A percentile compares a stretch with the other conserved stretches of the same genome.
Conservation (phyloP, 2,797 vertebrate genomes). For the Mus caroli region DNA sequence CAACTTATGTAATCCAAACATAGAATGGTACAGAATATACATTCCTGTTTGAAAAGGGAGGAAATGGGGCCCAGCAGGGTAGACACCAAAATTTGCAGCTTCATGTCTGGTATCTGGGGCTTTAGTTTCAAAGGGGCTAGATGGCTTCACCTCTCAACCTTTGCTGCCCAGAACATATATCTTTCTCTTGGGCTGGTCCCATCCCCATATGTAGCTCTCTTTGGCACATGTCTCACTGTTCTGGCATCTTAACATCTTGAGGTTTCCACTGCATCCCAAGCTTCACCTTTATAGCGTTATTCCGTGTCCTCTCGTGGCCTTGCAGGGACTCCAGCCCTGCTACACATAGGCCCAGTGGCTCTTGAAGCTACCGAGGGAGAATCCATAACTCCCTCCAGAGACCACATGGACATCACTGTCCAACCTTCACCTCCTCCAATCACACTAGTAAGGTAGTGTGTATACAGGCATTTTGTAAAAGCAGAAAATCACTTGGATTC, state of each 20-base stretch:
- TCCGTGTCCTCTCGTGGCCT: neutral
- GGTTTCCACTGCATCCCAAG: too few relatives aligned
- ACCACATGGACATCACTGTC: too few relatives aligned
- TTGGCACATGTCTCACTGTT: neutral
- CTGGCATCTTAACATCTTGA: neutral
- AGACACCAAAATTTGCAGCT: neutral
- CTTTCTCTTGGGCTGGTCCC: neutral
- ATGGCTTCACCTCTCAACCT: neutral
- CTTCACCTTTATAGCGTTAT: neutral
- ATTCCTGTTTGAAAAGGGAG: neutral
- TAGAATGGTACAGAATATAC: neutral
- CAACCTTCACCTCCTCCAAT: neutral
- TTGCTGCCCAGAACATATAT: neutral
- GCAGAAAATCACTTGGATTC: neutral
- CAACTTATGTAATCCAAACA: neutral
- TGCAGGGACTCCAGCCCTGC: neutral
- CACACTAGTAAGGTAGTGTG: neutral
- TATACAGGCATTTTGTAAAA: neutral
- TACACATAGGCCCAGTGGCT: neutral
- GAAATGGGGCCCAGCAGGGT: neutral
- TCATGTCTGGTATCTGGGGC: neutral
- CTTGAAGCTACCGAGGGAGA: neutral
- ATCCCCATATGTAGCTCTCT: neutral
- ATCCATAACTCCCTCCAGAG: neutral
- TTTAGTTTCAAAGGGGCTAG: neutral